Evolutionary conservation across 2,797 vertebrate species (phyloP).

Genomic region (Gallirallus australis): DNA sequence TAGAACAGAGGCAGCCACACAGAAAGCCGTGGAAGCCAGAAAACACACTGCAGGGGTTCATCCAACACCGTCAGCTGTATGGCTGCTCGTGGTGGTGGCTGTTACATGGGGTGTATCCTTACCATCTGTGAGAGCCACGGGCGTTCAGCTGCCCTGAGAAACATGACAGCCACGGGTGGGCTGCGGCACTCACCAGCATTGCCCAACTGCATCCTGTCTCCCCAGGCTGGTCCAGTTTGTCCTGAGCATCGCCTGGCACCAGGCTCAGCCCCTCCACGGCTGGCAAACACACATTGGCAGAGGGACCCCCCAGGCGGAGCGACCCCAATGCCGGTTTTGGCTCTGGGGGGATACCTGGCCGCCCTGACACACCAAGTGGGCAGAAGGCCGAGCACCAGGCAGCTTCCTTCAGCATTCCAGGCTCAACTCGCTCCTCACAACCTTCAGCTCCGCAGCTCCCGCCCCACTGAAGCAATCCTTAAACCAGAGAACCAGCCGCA

Average conservation of each 20-base stretch:
- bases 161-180: too few relatives aligned
- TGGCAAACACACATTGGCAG: background rate
- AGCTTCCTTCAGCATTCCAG: background rate
- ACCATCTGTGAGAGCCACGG: background rate
- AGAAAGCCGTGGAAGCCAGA: slow-evolving; percentile 3
- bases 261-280: background rate
- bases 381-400: accelerated
- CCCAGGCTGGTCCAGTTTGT: too few relatives aligned
- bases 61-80: background rate
- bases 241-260: background rate
- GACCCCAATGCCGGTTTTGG: background rate
- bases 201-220: too few relatives aligned
- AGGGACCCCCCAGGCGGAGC: background rate
- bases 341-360: background rate
- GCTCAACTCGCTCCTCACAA: background rate
- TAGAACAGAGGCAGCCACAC: background rate
- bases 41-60: background rate
- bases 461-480: background rate
- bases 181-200: too few relatives aligned
- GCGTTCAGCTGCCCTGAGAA: too few relatives aligned
- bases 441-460: background rate
- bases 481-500: accelerated
- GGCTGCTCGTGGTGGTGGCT: accelerated
- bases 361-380: background rate
- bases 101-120: background rate